phyloP scores from a whole-genome alignment of 2,888 invertebrate genomes.

The Cylindroiulus punctatus region DNA sequence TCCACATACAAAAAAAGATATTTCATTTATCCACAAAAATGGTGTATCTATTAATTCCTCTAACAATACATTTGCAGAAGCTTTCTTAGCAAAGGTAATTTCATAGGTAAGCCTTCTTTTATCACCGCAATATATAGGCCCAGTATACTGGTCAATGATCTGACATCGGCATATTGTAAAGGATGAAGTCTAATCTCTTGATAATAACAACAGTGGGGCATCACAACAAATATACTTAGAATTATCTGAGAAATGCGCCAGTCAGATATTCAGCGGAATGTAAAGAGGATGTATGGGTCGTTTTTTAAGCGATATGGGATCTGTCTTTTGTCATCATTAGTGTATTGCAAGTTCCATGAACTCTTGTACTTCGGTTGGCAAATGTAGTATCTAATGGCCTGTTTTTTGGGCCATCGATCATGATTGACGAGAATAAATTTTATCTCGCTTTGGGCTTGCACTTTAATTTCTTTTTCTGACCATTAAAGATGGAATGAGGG shows the following conservation, averaged over 20 bases:
- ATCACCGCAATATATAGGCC: no score
- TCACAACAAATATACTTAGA: not conserved
- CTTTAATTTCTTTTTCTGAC: conserved; percentile 45
- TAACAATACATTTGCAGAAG: not conserved
- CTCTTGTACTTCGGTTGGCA: conserved; percentile 40
- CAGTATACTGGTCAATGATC: not conserved
- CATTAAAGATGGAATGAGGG: conserved; percentile 43
- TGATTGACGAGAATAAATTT: conserved; percentile 47
- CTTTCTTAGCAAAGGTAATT: not conserved
- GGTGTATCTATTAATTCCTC: not conserved
- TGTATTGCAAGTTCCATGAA: conserved; percentile 18
- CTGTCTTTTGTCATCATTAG: conserved; percentile 45
- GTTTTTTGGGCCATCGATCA: conserved; percentile 42
- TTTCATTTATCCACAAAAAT: no score
- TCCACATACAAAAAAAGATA: no score
- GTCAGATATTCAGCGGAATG: not conserved
- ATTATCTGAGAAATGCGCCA: not conserved
- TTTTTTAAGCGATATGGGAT: conserved; percentile 37
- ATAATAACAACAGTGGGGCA: not conserved
- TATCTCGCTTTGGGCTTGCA: conserved; percentile 14
- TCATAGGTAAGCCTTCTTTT: no score
- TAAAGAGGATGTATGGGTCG: not conserved
- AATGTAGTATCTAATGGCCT: conserved; percentile 38
- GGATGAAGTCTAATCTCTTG: not conserved
- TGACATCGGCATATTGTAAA: not conserved